Conservation (phyloP, 2,888 invertebrate species). For the Diarsia brunnea region DNA sequence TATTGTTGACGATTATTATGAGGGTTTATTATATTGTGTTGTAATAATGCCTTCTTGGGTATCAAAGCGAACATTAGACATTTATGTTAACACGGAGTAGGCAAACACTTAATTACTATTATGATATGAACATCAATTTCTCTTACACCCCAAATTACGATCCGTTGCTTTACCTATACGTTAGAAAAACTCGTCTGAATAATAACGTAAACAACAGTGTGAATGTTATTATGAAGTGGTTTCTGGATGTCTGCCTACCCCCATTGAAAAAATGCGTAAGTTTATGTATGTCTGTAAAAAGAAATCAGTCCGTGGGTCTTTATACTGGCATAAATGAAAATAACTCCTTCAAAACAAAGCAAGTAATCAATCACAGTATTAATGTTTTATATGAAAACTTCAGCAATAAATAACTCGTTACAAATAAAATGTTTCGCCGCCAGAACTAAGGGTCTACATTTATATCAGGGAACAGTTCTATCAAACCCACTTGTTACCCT, state of each 20-base stretch:
- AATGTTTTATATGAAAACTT: slow-evolving; percentile 21
- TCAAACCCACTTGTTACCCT: slow-evolving; percentile 46
- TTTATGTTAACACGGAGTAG: neutral
- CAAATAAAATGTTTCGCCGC: slow-evolving; percentile 27
- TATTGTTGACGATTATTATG: neutral
- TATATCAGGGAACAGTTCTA: slow-evolving; percentile 38
- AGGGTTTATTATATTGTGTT: neutral
- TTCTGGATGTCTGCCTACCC: too few species aligned
- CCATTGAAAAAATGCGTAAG: too few species aligned
- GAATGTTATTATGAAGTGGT: too few species aligned
- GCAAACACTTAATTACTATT: neutral
- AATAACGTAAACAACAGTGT: neutral
- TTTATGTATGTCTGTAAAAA: neutral
- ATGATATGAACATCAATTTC: neutral
- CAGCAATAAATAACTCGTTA: slow-evolving; percentile 25
- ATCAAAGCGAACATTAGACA: neutral
- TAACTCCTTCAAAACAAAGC: neutral
- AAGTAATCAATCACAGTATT: slow-evolving; percentile 12
- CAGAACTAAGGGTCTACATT: slow-evolving; percentile 26
- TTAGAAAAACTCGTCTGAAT: neutral
- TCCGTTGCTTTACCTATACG: neutral
- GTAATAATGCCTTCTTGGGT: neutral
- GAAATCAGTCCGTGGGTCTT: neutral
- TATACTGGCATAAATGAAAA: neutral
- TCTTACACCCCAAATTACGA: neutral